Evolutionary conservation across 2,888 invertebrate species (phyloP).

Genomic region (Caenorhabditis sp.): DNA sequence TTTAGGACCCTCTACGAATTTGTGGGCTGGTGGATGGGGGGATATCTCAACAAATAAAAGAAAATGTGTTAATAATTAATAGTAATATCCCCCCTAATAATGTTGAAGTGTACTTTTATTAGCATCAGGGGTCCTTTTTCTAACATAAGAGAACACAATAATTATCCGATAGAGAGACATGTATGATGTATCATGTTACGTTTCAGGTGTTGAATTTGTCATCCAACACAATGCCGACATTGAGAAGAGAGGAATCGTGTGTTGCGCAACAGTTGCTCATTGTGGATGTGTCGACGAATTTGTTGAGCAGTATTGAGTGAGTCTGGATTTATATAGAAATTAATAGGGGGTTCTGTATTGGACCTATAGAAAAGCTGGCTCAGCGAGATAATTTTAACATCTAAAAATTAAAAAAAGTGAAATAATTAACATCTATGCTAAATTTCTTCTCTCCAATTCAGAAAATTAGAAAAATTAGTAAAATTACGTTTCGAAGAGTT

Average conservation of each 20-base stretch:
- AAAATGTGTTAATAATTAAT: neutral
- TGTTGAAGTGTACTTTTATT: no score
- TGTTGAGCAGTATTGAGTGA: conserved; percentile 47
- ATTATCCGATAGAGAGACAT: no score
- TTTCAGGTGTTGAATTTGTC: conserved; percentile 66
- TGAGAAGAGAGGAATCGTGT: conserved; percentile 47
- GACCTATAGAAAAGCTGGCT: no score
- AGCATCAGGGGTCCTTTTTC: no score
- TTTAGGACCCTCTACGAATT: no score
- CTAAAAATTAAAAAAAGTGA: no score
- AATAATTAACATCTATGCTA: no score
- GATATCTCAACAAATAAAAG: neutral
- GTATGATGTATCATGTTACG: conserved; percentile 1
- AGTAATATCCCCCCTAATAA: no score
- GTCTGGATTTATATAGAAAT: neutral
- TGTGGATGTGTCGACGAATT: conserved; percentile 62
- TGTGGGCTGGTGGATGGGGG: no score
- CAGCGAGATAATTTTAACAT: neutral
- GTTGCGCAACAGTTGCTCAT: conserved; percentile 61
- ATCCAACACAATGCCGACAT: conserved; percentile 45
- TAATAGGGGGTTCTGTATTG: no score
- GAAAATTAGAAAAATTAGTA: neutral
- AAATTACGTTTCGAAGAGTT: neutral
- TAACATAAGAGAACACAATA: neutral
- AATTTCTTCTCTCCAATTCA: no score